These are phyloP conservation scores for Tupaia chinensis DNA, from an alignment of 2,113 vertebrate genomes.

Conservation along the genomic window DNA sequence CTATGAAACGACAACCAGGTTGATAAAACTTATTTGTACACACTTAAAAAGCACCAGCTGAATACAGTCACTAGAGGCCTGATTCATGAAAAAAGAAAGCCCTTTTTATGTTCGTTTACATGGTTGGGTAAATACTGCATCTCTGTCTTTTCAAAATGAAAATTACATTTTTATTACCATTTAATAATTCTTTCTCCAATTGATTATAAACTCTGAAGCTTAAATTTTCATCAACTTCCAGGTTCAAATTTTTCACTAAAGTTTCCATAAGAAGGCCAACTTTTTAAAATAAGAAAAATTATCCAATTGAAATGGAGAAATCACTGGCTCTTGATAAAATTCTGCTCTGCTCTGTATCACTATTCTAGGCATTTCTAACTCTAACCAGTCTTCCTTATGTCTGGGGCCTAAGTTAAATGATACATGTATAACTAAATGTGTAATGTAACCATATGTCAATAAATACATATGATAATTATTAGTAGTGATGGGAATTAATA, in stretches of 20 bases:
- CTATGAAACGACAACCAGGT: slow-evolving; percentile 74
- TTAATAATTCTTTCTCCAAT: not conserved
- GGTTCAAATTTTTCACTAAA: not conserved
- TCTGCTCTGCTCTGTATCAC: not conserved
- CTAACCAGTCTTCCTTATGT: not conserved
- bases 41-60: not conserved
- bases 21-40: slow-evolving; percentile 56
- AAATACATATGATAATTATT: not conserved
- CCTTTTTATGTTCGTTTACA: not conserved
- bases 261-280: not conserved
- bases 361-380: not conserved
- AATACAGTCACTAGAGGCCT: slow-evolving; percentile 59
- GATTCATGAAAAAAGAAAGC: slow-evolving; percentile 85
- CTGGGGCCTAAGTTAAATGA: not conserved
- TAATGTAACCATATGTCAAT: not conserved
- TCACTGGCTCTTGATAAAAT: not conserved
- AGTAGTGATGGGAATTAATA: not conserved
- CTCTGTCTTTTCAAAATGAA: slow-evolving; percentile 13
- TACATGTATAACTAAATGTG: not conserved
- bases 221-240: slow-evolving; percentile 2
- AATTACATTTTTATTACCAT: not conserved
- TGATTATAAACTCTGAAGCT: not conserved
- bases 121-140: not conserved
- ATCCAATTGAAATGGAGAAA: not conserved
- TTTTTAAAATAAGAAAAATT: slow-evolving; percentile 42